Evolutionary conservation across 1,140 invertebrate genomes (phyloP).

Genomic region (Grapholita molesta): DNA sequence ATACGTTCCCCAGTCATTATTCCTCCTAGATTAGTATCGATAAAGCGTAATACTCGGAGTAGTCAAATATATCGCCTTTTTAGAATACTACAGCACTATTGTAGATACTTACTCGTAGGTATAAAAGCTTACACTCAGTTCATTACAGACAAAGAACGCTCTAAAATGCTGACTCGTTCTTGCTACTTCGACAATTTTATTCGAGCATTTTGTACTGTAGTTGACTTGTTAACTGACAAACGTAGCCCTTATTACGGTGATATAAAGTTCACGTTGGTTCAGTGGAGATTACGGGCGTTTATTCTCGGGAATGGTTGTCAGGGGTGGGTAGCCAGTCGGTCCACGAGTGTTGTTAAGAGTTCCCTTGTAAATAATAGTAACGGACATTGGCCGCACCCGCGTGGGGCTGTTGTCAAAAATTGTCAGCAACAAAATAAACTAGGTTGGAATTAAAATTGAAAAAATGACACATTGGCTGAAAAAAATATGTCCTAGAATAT

Average conservation of each 20-base stretch:
- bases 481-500: no score
- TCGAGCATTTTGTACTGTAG: neutral
- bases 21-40: no score
- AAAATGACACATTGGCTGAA: no score
- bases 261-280: no score
- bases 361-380: neutral
- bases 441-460: no score
- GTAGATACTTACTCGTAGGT: neutral
- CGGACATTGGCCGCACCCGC: neutral
- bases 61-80: no score
- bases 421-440: neutral
- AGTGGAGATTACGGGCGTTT: no score
- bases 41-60: no score
- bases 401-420: neutral
- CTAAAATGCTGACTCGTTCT: neutral
- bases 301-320: neutral
- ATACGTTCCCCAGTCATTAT: no score
- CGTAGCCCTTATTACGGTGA: no score
- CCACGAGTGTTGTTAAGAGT: neutral
- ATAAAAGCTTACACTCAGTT: neutral
- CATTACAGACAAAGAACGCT: neutral
- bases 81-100: no score
- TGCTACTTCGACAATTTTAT: neutral
- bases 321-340: neutral
- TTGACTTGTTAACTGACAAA: no score